A percentile compares a stretch with the other conserved stretches of the same genome.
Conservation (phyloP, 1,140 invertebrate species). For the Papilio polyxenes region DNA sequence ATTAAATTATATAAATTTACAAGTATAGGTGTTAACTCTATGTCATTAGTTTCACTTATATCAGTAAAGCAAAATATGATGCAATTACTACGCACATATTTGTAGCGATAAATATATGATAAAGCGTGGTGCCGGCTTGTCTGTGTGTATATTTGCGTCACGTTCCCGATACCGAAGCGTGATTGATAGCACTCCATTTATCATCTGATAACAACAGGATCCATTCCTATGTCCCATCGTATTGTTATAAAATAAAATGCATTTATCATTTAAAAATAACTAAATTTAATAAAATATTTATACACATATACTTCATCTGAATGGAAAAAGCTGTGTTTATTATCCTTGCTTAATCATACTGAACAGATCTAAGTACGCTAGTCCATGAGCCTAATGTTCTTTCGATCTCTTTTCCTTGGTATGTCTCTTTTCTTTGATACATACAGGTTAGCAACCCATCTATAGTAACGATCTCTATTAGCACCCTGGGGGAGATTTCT, state of each 20-base stretch:
- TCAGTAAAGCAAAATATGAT: conserved; percentile 5
- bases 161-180: conserved; percentile 6
- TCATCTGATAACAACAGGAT: conserved; percentile 24
- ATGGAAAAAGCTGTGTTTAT: neutral
- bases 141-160: conserved; percentile 27
- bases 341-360: neutral
- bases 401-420: too few relatives aligned
- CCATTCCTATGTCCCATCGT: neutral
- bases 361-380: neutral
- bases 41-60: neutral
- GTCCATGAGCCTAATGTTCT: too few relatives aligned
- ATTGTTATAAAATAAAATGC: conserved; percentile 6
- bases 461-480: too few relatives aligned
- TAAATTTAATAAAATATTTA: conserved; percentile 4
- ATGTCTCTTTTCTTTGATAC: too few relatives aligned
- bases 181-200: conserved; percentile 21
- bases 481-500: too few relatives aligned
- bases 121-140: conserved; percentile 26
- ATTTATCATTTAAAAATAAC: neutral
- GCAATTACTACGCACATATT: conserved; percentile 20
- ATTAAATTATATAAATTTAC: neutral
- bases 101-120: conserved; percentile 27
- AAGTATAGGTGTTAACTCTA: neutral
- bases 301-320: neutral
- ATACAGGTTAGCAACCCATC: too few relatives aligned